These are phyloP conservation scores for Protonibea diacanthus DNA, from an alignment of 2,797 vertebrate genomes.

Conservation along the genomic window DNA sequence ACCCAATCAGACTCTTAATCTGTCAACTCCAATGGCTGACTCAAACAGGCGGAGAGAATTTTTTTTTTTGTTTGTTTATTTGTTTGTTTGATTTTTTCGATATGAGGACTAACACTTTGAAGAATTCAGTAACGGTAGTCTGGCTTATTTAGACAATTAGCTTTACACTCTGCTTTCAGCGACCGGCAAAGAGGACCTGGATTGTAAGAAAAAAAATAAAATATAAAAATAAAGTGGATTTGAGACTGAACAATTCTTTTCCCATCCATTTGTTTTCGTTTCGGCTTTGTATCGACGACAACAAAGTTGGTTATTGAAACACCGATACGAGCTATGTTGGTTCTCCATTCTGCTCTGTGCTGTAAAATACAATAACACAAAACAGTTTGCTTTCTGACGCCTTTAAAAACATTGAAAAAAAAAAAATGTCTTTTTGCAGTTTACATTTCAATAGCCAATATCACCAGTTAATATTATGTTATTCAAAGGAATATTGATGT, in stretches of 20 bases:
- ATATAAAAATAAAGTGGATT: slow-evolving; percentile 55
- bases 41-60: slow-evolving; percentile 23
- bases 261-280: slow-evolving; percentile 50
- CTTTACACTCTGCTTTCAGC: slow-evolving; percentile 74
- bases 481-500: slow-evolving; percentile 83
- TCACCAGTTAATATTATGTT: slow-evolving; percentile 85
- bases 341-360: slow-evolving; percentile 75
- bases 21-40: slow-evolving; percentile 37
- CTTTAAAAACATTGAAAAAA: slow-evolving; percentile 68
- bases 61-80: background rate
- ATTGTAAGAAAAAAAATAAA: slow-evolving; percentile 59
- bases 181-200: slow-evolving; percentile 66
- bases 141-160: slow-evolving; percentile 74
- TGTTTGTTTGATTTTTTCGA: slow-evolving; percentile 11
- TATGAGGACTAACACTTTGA: slow-evolving; percentile 81
- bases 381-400: slow-evolving; percentile 77
- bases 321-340: slow-evolving; percentile 61
- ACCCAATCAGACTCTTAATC: slow-evolving; percentile 56
- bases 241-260: slow-evolving; percentile 64
- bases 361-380: slow-evolving; percentile 76
- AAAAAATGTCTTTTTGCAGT: slow-evolving; percentile 77
- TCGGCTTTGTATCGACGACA: slow-evolving; percentile 45
- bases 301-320: slow-evolving; percentile 49
- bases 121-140: slow-evolving; percentile 74
- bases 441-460: slow-evolving; percentile 81